Evolutionary conservation across 2,888 invertebrate genomes (phyloP), one percentile per base, ranked within the genome.

Genomic region (Chalcis sispes): DNA sequence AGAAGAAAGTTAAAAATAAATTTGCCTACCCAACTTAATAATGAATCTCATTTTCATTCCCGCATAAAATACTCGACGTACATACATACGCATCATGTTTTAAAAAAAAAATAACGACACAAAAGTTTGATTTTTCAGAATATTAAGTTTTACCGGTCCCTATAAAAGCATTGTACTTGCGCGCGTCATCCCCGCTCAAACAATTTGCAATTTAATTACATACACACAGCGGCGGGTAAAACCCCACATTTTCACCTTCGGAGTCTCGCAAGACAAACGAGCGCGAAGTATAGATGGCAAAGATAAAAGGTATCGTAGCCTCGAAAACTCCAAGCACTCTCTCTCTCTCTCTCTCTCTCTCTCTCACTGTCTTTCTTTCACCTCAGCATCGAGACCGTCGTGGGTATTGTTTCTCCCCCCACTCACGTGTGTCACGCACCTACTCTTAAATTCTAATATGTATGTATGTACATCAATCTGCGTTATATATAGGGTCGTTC

Each of bases 141-240:
- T n/a, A n/a, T n/a, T n/a, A n/a, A n/a, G n/a, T n/a, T n/a, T n/a
- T n/a, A n/a, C n/a, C n/a, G n/a, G n/a, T n/a, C n/a, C n/a, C n/a
- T n/a, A n/a, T n/a, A n/a, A n/a, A n/a, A n/a, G n/a, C n/a, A n/a
- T n/a, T n/a, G n/a, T n/a, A n/a, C n/a, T n/a, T n/a, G n/a, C n/a
- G n/a, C n/a, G n/a, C 36, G 42, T 13, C 42, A 20, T 20, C 4
- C 3, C 20, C 18, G 48, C 40, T 20, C 10, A 18, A 48, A 64
- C 18, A 65, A 65, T 50, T 65, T 65, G 36, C 65, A 65, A 50
- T 65, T 65, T 36, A 48, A 65, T 52, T 15, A 18, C 42, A n/a
- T 15, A 5, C 8, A 7, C 1, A 7, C 1, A 7, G 1, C 27
- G 20, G 2, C 46, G 2, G 5, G 25, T 0, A 8, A n/a, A n/a